These are phyloP conservation scores for Ommatoiulus sabulosus DNA, from an alignment of 2,888 invertebrate genomes.

Conservation along the genomic window DNA sequence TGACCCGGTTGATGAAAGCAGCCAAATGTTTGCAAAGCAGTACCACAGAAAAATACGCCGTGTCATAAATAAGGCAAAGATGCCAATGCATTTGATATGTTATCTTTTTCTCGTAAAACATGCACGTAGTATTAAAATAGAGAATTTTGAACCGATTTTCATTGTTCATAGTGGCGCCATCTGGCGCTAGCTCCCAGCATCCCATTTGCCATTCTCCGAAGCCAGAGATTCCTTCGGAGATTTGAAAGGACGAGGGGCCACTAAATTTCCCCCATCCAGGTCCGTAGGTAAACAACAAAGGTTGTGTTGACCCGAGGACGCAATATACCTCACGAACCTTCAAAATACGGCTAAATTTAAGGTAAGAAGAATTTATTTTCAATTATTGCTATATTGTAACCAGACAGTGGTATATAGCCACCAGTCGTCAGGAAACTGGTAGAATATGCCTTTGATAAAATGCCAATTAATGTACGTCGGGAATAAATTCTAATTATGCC, in stretches of 20 bases:
- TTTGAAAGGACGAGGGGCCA: constrained; percentile 4
- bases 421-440: neutral
- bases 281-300: neutral
- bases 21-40: too few relatives aligned
- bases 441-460: neutral
- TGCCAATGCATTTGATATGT: neutral
- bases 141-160: neutral
- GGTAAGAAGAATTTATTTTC: neutral
- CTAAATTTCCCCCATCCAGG: neutral
- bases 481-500: neutral
- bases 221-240: constrained; percentile 21
- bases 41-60: neutral
- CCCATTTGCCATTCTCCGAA: constrained; percentile 18
- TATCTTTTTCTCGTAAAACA: neutral
- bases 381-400: neutral
- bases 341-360: neutral
- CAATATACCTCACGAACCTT: neutral
- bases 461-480: constrained; percentile 1
- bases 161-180: constrained; percentile 25
- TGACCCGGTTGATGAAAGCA: too few relatives aligned
- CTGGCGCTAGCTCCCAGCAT: neutral
- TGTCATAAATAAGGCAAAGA: neutral
- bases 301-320: constrained; percentile 3
- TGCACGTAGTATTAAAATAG: neutral
- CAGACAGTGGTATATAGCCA: neutral